These are phyloP conservation scores for Ptilodon capucinus DNA, from an alignment of 2,888 invertebrate genomes.

Conservation along the genomic window DNA sequence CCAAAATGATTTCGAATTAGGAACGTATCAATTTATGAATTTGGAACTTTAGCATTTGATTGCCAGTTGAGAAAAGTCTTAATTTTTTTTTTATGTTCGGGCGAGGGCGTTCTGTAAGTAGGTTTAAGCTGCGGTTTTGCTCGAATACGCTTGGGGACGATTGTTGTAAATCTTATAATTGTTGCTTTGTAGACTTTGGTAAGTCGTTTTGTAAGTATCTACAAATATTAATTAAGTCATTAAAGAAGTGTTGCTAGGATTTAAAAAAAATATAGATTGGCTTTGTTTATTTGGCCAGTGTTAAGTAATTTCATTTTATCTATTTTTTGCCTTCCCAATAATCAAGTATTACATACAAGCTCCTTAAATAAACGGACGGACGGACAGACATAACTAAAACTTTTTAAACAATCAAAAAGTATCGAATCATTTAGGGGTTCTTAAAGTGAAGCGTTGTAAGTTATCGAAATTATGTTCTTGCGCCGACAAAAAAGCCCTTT, in stretches of 20 bases:
- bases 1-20: conserved; percentile 57
- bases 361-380: not conserved
- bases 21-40: conserved; percentile 59
- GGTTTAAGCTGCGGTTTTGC: conserved; percentile 2
- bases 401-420: not conserved
- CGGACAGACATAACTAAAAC: not conserved
- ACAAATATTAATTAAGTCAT: no score
- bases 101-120: not conserved
- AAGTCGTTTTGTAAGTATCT: no score
- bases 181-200: not conserved
- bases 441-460: not conserved
- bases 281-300: no score
- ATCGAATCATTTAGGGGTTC: not conserved
- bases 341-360: no score
- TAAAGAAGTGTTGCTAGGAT: no score
- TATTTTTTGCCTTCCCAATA: no score
- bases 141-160: not conserved
- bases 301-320: no score
- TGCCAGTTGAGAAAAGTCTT: conserved; percentile 37
- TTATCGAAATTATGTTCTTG: not conserved
- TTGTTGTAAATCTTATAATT: not conserved
- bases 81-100: conserved; percentile 43
- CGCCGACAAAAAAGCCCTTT: conserved; percentile 1
- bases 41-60: conserved; percentile 43
- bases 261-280: no score